Conservation (phyloP, 37 sponge, comb jelly and placozoan species). For the Ianthella basta region DNA sequence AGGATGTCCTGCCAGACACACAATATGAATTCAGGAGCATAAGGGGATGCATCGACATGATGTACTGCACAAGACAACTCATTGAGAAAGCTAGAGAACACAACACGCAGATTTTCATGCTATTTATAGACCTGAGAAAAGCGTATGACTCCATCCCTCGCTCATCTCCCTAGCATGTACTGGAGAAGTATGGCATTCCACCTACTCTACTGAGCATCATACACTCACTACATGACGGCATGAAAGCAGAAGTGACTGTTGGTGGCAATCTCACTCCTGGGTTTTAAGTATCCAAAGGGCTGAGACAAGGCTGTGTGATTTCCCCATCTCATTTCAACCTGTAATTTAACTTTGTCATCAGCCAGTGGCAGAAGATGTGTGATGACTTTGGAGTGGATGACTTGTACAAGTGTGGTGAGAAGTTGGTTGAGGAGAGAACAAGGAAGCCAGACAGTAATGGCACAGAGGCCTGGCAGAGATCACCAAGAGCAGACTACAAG, state of each 20-base stretch:
- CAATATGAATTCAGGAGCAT: too few species aligned
- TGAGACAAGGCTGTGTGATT: slow-evolving; percentile 50
- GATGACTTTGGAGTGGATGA: neutral
- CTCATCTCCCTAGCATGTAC: too few species aligned
- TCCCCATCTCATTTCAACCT: slow-evolving; percentile 46
- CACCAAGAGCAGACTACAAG: too few species aligned
- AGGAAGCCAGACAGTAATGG: neutral
- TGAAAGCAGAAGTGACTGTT: slow-evolving; percentile 38
- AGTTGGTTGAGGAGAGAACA: slow-evolving; percentile 45
- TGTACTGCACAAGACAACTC: too few species aligned
- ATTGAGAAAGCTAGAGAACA: too few species aligned
- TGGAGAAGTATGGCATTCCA: too few species aligned
- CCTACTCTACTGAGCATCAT: slow-evolving; percentile 31
- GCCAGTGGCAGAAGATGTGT: neutral
- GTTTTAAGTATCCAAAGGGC: slow-evolving; percentile 48
- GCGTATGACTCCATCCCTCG: too few species aligned
- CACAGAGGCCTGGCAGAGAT: too few species aligned
- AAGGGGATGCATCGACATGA: too few species aligned
- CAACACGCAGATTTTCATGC: too few species aligned
- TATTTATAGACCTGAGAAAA: too few species aligned
- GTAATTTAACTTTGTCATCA: slow-evolving; percentile 31
- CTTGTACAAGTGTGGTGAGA: slow-evolving; percentile 33
- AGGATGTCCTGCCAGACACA: too few species aligned
- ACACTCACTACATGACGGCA: slow-evolving; percentile 54
- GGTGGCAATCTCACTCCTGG: slow-evolving; percentile 4